Conservation (phyloP, 1,140 invertebrate species). For the Papilio aristodemus region DNA sequence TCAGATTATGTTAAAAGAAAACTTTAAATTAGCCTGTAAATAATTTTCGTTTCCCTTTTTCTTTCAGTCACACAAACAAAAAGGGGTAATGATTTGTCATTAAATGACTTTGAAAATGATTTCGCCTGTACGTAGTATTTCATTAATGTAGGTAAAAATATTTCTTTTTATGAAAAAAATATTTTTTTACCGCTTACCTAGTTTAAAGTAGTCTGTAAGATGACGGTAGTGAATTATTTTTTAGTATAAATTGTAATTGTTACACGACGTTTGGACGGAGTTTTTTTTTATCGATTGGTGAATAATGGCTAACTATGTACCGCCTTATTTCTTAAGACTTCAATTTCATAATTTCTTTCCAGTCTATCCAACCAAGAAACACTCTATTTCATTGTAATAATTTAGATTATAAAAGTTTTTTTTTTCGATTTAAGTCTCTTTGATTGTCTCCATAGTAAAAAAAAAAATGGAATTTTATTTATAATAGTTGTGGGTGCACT, state of each 20-base stretch:
- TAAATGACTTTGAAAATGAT: neutral
- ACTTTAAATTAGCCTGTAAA: neutral
- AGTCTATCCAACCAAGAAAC: too few relatives aligned
- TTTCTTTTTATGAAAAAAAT: constrained; percentile 26
- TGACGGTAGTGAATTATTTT: constrained; percentile 21
- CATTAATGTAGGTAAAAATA: constrained; percentile 22
- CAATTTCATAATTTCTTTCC: too few relatives aligned
- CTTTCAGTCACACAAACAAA: neutral
- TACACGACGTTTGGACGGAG: neutral
- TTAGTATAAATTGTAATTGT: neutral
- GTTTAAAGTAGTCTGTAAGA: constrained; percentile 14
- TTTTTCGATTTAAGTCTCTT: too few relatives aligned
- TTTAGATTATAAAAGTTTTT: too few relatives aligned
- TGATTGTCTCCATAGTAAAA: too few relatives aligned
- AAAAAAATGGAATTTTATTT: too few relatives aligned
- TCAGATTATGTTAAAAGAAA: neutral
- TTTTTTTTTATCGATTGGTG: neutral
- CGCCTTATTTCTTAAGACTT: too few relatives aligned
- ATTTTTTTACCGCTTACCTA: constrained; percentile 29
- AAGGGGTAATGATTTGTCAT: neutral
- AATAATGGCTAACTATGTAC: neutral
- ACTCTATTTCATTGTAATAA: too few relatives aligned
- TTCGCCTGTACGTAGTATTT: constrained; percentile 8
- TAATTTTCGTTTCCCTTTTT: neutral
- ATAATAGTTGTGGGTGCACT: too few relatives aligned